Base-by-base conservation (phyloP, 1,140 invertebrate genomes). In the Drosophila ficusphila region DNA sequence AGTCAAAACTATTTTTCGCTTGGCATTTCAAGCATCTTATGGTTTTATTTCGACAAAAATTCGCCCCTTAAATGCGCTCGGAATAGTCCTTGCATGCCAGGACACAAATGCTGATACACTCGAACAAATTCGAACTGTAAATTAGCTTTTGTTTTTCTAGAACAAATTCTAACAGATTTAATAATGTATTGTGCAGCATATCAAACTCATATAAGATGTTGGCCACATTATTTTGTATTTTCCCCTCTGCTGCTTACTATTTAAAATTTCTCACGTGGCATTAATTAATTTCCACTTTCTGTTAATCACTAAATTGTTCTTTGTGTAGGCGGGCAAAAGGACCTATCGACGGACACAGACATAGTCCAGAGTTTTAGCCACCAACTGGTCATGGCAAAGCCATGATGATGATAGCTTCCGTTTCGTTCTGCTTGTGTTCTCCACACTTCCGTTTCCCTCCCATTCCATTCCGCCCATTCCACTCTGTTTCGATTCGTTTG, bases 1-100 rank as follows among this genome's bases (percentile, higher is more conserved):
- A 85, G 81, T 85, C 81, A 85, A 85, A 85, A 85, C 81, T 85
- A 85, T 85, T 85, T 86, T 85, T 85, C 81, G 81, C 81, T 81
- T 85, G 81, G 81, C 76, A 85, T 85, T 85, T 85, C 81, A 86
- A 86, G 82, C 76, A 85, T 85, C 85, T 85, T 74, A 85, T 85
- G 81, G 81, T 85, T 81, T 85, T 85, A 85, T 85, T 85, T 85
- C 76, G 58, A 85, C 81, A 86, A 85, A 85, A 85, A 85, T 76
- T 81, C 62, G 72, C 72, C 72, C 60, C 70, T 86, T 76, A 86
- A 85, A 76, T 73, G 83, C 76, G 81, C 81, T 79, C 6, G 49
- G 34, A 67, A 86, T 76, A 79, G 79, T 85, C 68, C 68, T 42
- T 76, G 79, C 81, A 79, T 86, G 61, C 76, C 81, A 79, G 54